phyloP scores from a whole-genome alignment of 2,113 vertebrate species.

The Sarotherodon lohbergeri region DNA sequence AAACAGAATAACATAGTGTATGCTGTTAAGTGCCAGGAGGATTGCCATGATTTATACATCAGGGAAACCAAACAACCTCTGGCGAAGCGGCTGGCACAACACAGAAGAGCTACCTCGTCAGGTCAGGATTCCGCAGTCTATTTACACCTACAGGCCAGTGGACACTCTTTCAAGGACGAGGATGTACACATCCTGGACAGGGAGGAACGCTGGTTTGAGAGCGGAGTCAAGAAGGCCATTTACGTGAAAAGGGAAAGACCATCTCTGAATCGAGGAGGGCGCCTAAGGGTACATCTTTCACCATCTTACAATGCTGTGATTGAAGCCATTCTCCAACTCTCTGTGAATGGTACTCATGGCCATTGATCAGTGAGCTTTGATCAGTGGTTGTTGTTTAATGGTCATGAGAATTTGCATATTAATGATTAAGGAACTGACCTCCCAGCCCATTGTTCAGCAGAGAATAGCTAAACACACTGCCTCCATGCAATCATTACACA shows the following conservation, averaged over 20 bases:
- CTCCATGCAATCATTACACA: too few relatives aligned
- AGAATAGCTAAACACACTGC: not conserved
- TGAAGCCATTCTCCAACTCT: not conserved
- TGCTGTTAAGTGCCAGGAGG: too few relatives aligned
- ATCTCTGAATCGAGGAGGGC: not conserved
- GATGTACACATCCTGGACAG: not conserved
- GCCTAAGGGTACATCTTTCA: not conserved
- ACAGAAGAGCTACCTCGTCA: too few relatives aligned
- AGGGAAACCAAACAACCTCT: too few relatives aligned
- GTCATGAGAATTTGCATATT: not conserved
- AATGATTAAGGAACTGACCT: not conserved
- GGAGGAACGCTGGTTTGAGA: not conserved
- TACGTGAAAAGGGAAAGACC: not conserved
- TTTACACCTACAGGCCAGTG: too few relatives aligned
- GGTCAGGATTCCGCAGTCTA: too few relatives aligned
- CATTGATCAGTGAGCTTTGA: not conserved
- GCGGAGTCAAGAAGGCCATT: too few relatives aligned
- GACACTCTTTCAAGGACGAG: too few relatives aligned
- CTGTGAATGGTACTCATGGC: not conserved
- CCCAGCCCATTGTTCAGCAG: not conserved
- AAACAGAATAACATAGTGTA: too few relatives aligned
- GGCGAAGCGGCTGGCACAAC: too few relatives aligned
- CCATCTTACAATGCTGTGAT: not conserved
- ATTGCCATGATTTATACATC: too few relatives aligned
- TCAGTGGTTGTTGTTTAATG: rapidly evolving